phyloP scores from a whole-genome alignment of 2,797 vertebrate genomes.

The Aulostomus chinensis region DNA sequence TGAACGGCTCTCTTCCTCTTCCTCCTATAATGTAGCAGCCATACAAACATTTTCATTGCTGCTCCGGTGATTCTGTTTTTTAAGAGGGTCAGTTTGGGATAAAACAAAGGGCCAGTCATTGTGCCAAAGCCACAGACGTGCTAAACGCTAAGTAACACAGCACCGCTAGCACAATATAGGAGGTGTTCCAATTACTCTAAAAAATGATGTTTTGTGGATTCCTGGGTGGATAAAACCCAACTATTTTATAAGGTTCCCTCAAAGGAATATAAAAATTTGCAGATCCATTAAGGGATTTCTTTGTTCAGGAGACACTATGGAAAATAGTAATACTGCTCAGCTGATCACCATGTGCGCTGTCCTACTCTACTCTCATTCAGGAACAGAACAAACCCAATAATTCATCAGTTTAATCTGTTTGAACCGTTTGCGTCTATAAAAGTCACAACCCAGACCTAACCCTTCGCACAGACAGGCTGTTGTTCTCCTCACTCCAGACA shows the following conservation, averaged over 20 bases:
- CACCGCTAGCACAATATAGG: neutral
- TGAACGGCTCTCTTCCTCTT: conserved; percentile 48
- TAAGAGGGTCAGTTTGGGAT: conserved; percentile 15
- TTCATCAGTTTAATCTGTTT: conserved; percentile 21
- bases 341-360: neutral
- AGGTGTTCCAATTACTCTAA: no score
- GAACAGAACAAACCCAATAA: conserved; percentile 5
- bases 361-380: neutral
- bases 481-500: conserved; percentile 17
- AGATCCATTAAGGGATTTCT: no score
- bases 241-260: no score
- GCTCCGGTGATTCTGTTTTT: conserved; percentile 13
- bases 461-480: conserved; percentile 23
- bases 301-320: neutral
- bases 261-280: no score
- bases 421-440: conserved; percentile 12
- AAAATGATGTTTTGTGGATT: no score
- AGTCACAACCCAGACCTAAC: conserved; percentile 26
- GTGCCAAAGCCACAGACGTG: conserved; percentile 18
- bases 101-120: conserved; percentile 26
- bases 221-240: no score
- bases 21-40: conserved; percentile 47
- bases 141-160: neutral
- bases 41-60: conserved; percentile 5
- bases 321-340: neutral